phyloP scores from a whole-genome alignment of 2,797 vertebrate species.

The Crenichthys baileyi region DNA sequence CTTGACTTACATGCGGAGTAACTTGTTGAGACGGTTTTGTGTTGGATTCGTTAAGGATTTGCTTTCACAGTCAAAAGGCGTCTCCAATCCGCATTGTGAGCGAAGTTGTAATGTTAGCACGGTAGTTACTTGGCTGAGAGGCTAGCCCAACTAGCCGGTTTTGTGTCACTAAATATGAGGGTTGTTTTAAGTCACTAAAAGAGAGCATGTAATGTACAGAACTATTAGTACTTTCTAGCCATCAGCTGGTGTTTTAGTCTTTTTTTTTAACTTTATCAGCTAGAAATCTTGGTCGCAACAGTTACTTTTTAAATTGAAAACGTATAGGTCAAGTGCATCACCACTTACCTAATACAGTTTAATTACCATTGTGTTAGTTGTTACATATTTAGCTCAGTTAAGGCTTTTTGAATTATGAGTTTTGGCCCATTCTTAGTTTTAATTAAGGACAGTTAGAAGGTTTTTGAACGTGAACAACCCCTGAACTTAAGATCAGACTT shows the following conservation, averaged over 20 bases:
- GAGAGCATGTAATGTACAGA: too few relatives aligned
- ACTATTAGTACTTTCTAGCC: background rate
- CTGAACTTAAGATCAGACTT: background rate
- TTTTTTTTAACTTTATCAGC: background rate
- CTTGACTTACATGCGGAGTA: fast-evolving
- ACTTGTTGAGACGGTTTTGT: background rate
- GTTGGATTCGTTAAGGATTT: background rate
- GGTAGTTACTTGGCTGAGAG: constrained; percentile 13
- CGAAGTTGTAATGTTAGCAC: constrained; percentile 19
- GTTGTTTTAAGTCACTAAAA: background rate
- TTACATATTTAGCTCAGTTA: background rate
- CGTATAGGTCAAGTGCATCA: background rate
- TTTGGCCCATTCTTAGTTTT: background rate
- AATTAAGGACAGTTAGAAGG: background rate
- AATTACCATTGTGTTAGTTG: background rate
- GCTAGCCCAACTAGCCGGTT: background rate
- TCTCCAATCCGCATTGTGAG: background rate
- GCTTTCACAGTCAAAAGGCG: background rate
- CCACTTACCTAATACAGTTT: too few relatives aligned
- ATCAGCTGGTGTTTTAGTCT: background rate
- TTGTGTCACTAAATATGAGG: background rate
- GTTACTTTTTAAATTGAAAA: background rate
- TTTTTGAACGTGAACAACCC: background rate
- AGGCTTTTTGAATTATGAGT: background rate
- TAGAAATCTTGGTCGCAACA: background rate